These are phyloP conservation scores for Enteromius unitaeniatus DNA, from an alignment of 2,797 vertebrate genomes.

Conservation along the genomic window DNA sequence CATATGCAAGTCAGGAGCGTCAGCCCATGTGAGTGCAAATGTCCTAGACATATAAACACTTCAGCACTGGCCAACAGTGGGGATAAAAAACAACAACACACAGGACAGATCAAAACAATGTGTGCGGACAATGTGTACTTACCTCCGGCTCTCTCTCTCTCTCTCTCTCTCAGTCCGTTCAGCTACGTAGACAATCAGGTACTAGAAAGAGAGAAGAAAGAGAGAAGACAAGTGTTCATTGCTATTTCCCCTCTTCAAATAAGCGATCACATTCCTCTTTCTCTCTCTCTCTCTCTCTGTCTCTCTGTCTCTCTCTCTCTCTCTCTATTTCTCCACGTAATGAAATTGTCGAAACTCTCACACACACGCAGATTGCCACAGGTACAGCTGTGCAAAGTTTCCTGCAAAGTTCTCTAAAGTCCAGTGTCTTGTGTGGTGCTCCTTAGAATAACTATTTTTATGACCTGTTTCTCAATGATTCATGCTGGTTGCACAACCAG, in stretches of 20 bases:
- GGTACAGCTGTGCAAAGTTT: constrained; percentile 29
- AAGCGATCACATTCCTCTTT: constrained; percentile 35
- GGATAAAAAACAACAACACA: not conserved
- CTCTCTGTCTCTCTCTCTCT: constrained; percentile 35
- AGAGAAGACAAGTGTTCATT: constrained; percentile 39
- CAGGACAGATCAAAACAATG: constrained; percentile 18
- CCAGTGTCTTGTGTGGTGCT: constrained; percentile 41
- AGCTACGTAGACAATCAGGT: constrained; percentile 15
- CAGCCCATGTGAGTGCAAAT: not conserved
- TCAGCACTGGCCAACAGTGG: not conserved
- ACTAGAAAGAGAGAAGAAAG: constrained; percentile 31
- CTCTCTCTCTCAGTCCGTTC: not conserved
- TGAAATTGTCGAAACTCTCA: constrained; percentile 52
- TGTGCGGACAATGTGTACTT: constrained; percentile 30
- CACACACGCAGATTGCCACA: not conserved
- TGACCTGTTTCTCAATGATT: constrained; percentile 67
- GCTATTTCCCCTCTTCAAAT: constrained; percentile 45
- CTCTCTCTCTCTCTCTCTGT: constrained; percentile 21
- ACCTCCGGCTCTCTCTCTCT: constrained; percentile 39
- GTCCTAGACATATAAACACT: constrained; percentile 13
- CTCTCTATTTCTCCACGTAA: constrained; percentile 38
- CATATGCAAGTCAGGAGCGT: not conserved
- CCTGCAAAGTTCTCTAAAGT: constrained; percentile 43
- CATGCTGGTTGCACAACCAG: constrained; percentile 57
- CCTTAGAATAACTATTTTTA: constrained; percentile 57